These are phyloP conservation scores for Zaprionus camerounensis DNA, from an alignment of 1,140 invertebrate genomes.

Conservation along the genomic window DNA sequence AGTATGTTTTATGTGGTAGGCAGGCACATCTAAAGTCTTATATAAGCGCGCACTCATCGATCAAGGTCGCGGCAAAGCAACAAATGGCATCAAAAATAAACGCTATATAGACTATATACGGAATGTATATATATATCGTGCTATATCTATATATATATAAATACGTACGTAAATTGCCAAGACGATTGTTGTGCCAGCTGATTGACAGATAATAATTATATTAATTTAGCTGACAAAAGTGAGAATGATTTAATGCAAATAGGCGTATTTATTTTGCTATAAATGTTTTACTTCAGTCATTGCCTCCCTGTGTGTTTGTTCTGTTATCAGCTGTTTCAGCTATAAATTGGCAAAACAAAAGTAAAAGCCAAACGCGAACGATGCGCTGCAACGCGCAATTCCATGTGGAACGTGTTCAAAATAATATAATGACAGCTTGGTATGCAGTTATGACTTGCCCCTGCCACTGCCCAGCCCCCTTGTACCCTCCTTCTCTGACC, in stretches of 20 bases:
- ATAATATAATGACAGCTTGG: slow-evolving; percentile 43
- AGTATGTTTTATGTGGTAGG: not conserved
- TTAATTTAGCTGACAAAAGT: slow-evolving; percentile 61
- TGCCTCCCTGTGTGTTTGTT: slow-evolving; percentile 50
- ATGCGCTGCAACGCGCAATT: slow-evolving; percentile 17
- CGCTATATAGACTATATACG: slow-evolving; percentile 21
- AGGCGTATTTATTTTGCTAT: slow-evolving; percentile 1
- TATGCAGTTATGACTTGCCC: slow-evolving; percentile 30
- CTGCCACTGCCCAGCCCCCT: not conserved
- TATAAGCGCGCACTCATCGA: slow-evolving; percentile 53
- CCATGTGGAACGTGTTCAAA: slow-evolving; percentile 55
- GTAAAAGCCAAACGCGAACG: slow-evolving; percentile 39
- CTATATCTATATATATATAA: slow-evolving; percentile 17
- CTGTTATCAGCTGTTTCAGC: slow-evolving; percentile 55
- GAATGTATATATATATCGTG: slow-evolving; percentile 6
- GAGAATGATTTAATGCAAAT: slow-evolving; percentile 53
- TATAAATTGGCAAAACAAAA: slow-evolving; percentile 51
- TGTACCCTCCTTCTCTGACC: not conserved
- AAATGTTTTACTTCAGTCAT: slow-evolving; percentile 40
- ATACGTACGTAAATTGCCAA: slow-evolving; percentile 4
- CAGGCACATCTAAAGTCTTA: slow-evolving; percentile 45
- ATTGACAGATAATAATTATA: slow-evolving; percentile 11
- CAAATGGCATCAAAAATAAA: slow-evolving; percentile 57
- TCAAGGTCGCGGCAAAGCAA: slow-evolving; percentile 53
- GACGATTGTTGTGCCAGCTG: slow-evolving; percentile 24